phyloP scores from a whole-genome alignment of 1,140 invertebrate species.

The Halesus radiatus region DNA sequence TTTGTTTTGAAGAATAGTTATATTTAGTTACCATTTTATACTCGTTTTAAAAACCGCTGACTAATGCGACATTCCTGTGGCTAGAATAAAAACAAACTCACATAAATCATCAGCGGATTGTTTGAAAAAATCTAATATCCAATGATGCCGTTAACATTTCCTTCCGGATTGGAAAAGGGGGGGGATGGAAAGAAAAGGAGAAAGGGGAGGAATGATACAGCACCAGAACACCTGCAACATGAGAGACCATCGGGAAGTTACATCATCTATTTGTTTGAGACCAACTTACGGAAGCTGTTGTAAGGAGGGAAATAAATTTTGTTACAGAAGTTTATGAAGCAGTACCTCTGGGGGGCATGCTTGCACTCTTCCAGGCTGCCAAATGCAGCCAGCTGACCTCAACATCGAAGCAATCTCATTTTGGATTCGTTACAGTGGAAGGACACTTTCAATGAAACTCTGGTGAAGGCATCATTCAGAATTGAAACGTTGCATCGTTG shows the following conservation, averaged over 20 bases:
- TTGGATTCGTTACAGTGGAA: no score
- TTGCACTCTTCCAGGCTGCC: no score
- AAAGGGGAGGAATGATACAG: no score
- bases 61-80: background rate
- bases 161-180: background rate
- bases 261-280: background rate
- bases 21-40: no score
- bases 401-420: no score
- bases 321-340: slow-evolving; percentile 14
- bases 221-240: background rate
- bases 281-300: background rate
- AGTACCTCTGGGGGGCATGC: slow-evolving; percentile 55
- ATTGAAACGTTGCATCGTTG: no score
- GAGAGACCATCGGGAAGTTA: background rate
- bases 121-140: slow-evolving; percentile 34
- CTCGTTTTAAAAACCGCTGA: background rate
- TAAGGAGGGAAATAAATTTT: background rate
- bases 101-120: slow-evolving; percentile 12
- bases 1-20: no score
- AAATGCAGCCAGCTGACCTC: no score
- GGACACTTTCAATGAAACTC: no score
- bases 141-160: slow-evolving; percentile 17
- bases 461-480: no score
- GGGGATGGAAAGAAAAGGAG: background rate
- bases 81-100: background rate